Conservation (phyloP, 1,140 invertebrate genomes). For the Lethrus apterus region DNA sequence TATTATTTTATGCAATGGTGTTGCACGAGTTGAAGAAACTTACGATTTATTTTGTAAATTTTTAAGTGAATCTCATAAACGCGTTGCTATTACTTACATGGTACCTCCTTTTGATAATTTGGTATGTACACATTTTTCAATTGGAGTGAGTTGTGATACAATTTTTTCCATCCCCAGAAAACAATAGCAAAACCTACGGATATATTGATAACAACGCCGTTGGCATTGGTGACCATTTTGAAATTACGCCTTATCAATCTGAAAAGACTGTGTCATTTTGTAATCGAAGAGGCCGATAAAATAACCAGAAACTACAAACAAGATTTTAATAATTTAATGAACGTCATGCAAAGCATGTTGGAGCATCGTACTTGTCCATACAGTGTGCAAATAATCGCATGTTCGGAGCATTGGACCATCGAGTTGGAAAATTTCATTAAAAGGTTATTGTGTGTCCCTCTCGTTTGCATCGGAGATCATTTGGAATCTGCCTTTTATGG, state of each 20-base stretch:
- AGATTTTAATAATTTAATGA: constrained; percentile 22
- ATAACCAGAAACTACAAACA: constrained; percentile 22
- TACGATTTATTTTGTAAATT: constrained; percentile 18
- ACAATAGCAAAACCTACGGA: constrained; percentile 20
- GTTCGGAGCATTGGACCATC: constrained; percentile 28
- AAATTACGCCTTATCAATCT: constrained; percentile 26
- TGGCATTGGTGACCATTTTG: constrained; percentile 21
- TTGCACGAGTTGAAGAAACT: constrained; percentile 27
- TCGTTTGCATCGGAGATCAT: constrained; percentile 31
- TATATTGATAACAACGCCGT: constrained; percentile 31
- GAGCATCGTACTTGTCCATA: constrained; percentile 19
- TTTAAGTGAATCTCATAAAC: neutral
- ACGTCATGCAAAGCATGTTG: constrained; percentile 23
- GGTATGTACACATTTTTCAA: constrained; percentile 11
- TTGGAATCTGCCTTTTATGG: constrained; percentile 35
- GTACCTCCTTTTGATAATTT: constrained; percentile 10
- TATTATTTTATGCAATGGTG: constrained; percentile 26
- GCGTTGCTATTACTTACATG: neutral
- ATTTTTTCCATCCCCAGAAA: neutral
- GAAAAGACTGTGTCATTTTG: constrained; percentile 32
- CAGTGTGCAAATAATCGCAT: constrained; percentile 29
- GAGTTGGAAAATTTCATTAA: constrained; percentile 27
- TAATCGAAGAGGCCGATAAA: constrained; percentile 29
- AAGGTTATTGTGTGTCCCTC: constrained; percentile 24
- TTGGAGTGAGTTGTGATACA: neutral